Evolutionary conservation across 2,113 vertebrate genomes (phyloP).

Genomic region (Corythoichthys intestinalis): DNA sequence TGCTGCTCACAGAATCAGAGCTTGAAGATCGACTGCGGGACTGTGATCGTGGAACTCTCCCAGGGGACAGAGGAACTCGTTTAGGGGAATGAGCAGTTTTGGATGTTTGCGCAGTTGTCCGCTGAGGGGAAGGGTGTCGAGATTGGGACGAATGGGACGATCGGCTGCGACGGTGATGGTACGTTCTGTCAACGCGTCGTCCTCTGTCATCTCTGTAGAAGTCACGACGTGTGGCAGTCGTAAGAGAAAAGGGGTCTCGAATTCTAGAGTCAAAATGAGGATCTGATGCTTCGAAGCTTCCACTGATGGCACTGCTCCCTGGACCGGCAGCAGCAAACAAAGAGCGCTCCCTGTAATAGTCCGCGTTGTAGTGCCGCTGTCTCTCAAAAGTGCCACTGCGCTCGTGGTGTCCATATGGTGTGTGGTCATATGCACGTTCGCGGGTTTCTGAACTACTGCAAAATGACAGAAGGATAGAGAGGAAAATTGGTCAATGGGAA

Average conservation of each 20-base stretch:
- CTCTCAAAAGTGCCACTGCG: conserved; percentile 91
- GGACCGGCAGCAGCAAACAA: conserved; percentile 75
- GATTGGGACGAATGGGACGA: conserved; percentile 99
- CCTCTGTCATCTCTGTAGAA: conserved; percentile 92
- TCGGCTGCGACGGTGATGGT: conserved; percentile 93
- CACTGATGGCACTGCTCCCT: conserved; percentile 66
- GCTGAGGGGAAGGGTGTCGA: conserved; percentile 92
- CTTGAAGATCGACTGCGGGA: conserved; percentile 91
- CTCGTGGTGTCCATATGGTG: conserved; percentile 99
- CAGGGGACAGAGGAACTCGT: conserved; percentile 68
- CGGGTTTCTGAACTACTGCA: conserved; percentile 96
- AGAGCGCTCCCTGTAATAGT: conserved; percentile 96
- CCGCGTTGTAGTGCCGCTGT: conserved; percentile 94
- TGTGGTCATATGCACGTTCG: conserved; percentile 98
- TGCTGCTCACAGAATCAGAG: conserved; percentile 96
- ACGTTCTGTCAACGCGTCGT: conserved; percentile 86
- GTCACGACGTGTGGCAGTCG: conserved; percentile 91
- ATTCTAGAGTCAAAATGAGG: conserved; percentile 94
- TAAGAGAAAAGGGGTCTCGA: conserved; percentile 88
- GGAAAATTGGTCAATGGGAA: not conserved
- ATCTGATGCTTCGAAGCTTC: conserved; percentile 89
- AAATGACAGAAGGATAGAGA: conserved; percentile 59
- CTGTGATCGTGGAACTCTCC: conserved; percentile 76
- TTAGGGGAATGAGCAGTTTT: conserved; percentile 89
- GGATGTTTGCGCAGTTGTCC: conserved; percentile 84